phyloP scores from a whole-genome alignment of 2,113 vertebrate genomes.

The Brachyhypopomus gauderio region DNA sequence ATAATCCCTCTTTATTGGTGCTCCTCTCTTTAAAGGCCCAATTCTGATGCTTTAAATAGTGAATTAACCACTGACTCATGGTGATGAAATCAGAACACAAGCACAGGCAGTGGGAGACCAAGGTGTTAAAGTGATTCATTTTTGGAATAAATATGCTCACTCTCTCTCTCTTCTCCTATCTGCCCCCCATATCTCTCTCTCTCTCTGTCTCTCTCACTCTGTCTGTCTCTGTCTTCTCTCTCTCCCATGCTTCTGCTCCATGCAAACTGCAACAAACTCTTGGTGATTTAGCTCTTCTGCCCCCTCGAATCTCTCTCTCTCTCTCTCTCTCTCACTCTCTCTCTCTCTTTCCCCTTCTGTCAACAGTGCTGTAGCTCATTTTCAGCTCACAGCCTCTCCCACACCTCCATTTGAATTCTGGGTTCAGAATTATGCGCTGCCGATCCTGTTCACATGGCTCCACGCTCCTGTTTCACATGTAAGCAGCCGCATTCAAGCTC shows the following conservation, averaged over 20 bases:
- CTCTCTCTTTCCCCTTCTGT: conserved; percentile 3
- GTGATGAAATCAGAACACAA: conserved; percentile 29
- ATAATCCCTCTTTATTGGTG: conserved; percentile 46
- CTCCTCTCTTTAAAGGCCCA: conserved; percentile 38
- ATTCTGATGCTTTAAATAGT: conserved; percentile 51
- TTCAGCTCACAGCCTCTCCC: background rate
- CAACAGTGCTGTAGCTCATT: background rate
- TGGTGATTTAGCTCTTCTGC: background rate
- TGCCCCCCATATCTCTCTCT: conserved; percentile 35
- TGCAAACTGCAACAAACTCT: background rate
- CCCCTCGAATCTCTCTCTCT: background rate
- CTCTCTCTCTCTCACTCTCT: background rate
- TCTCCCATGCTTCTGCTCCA: too few species aligned
- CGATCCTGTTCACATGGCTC: background rate
- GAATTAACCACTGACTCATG: conserved; percentile 43
- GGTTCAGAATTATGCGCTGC: too few species aligned
- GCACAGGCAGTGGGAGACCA: conserved; percentile 55
- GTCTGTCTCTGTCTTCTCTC: too few species aligned
- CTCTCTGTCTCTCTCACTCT: conserved; percentile 3
- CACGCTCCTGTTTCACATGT: background rate
- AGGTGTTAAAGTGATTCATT: conserved; percentile 61
- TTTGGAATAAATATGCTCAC: conserved; percentile 57
- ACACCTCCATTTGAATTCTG: background rate
- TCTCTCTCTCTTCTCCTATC: conserved; percentile 30
- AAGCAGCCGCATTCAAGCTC: background rate